Conservation (phyloP, 2,113 vertebrate species). For the Agapornis roseicollis region DNA sequence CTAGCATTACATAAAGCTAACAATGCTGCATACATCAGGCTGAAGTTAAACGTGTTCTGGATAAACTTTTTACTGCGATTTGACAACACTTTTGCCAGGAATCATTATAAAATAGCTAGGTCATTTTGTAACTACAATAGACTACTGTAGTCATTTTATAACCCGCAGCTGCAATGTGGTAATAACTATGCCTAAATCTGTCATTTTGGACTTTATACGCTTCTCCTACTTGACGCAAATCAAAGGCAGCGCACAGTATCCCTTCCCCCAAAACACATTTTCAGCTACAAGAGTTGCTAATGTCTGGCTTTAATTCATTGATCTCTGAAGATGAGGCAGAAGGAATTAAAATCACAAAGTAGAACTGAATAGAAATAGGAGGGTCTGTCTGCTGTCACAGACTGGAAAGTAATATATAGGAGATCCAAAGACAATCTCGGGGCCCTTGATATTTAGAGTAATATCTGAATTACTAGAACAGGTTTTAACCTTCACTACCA, state of each 20-base stretch:
- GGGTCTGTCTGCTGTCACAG: not conserved
- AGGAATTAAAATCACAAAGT: not conserved
- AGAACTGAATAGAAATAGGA: conserved; percentile 12
- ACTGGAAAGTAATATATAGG: not conserved
- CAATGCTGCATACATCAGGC: not conserved
- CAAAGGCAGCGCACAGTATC: not conserved
- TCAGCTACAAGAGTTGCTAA: not conserved
- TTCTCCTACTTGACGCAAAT: not conserved
- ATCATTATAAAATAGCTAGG: conserved; percentile 37
- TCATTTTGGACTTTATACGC: not conserved
- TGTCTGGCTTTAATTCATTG: not conserved
- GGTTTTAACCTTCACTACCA: not conserved
- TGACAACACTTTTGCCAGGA: conserved; percentile 8
- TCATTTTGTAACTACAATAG: conserved; percentile 35
- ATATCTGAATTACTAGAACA: not conserved
- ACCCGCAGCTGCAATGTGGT: conserved; percentile 23
- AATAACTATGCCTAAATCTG: conserved; percentile 18
- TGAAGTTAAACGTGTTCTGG: not conserved
- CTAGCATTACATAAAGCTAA: not conserved
- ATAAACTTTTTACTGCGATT: conserved; percentile 43
- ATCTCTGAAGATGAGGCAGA: not conserved
- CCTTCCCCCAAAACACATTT: not conserved
- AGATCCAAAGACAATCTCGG: not conserved
- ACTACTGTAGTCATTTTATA: conserved; percentile 34
- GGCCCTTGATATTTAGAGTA: not conserved